Evolutionary conservation across 2,113 vertebrate species (phyloP).

Genomic region (Chionomys nivalis): DNA sequence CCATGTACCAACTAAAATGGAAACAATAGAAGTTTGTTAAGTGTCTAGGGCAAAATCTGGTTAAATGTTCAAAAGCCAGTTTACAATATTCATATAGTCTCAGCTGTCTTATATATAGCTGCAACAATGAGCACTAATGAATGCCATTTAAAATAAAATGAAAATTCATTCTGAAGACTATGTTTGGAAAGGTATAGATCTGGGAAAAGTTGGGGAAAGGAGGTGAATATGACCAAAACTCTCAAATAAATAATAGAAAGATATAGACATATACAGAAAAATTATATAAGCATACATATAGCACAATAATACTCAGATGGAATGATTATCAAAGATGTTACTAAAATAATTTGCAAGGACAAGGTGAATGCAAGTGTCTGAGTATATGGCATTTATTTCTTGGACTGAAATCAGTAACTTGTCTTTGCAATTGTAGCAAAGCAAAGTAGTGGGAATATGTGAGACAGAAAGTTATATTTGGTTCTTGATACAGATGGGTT

Average conservation of each 20-base stretch:
- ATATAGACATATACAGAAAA: not conserved
- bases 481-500: conserved; percentile 11
- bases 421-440: conserved; percentile 20
- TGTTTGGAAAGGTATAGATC: not conserved
- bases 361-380: not conserved
- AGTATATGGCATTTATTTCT: not conserved
- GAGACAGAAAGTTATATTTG: conserved; percentile 55
- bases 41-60: not conserved
- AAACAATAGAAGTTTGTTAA: not conserved
- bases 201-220: not conserved
- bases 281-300: not conserved
- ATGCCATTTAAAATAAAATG: not conserved
- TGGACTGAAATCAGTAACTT: conserved; percentile 13
- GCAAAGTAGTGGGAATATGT: conserved; percentile 35
- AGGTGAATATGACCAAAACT: not conserved
- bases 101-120: not conserved
- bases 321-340: not conserved
- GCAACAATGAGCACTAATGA: not conserved
- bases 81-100: not conserved
- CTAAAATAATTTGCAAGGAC: not conserved
- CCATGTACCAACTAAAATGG: not conserved
- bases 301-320: not conserved
- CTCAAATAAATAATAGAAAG: not conserved
- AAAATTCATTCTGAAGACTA: not conserved
- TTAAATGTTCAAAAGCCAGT: not conserved